Base-by-base conservation (phyloP, 2,888 invertebrate species). In the Synanthedon tipuliformis region DNA sequence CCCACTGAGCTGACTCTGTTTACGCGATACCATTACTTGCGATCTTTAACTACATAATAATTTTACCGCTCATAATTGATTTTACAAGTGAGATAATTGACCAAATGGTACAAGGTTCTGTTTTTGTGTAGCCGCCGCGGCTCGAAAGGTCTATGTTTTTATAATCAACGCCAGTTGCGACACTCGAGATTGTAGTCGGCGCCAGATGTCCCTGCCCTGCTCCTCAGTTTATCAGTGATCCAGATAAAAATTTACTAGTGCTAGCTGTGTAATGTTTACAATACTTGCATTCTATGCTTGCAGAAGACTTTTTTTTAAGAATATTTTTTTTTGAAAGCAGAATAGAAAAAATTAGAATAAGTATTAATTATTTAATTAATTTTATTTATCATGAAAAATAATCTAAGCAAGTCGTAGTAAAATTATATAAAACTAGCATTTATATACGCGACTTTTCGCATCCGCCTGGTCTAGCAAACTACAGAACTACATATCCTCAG, bases 121-220 rank as follows among this genome's bases (percentile, higher is more conserved):
- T 50, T 50, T 50, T 50, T 50, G n/a, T 15, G 50, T 49, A 11
- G 23, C 16, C n/a, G 45, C 45, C 45, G 45, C n/a, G 52, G 55
- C 51, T 57, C 56, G 56, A 62, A 60, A 62, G 60, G 59, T 64
- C 61, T 50, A 52, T 65, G 59, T 63, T 69, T 68, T 65, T 56
- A 59, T 53, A 52, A 55, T 48, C 45, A 49, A 15, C 50, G 55
- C 53, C 56, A 56, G 65, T 69, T 67, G 67, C 62, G 63, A 70
- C 71, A 81, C 80, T 82, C 67, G 75, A 79, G 73, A 69, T 59
- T 59, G 54, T 55, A 51, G 51, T 49, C 57, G 57, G 56, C 60
- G 68, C 79, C 85, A 84, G 78, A 84, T 84, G 83, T 76, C 73
- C 61, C 68, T 60, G 34, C 3, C 10, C 34, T 65, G 53, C 57